phyloP scores from a whole-genome alignment of 1,140 invertebrate species.

The Eumaeus atala region DNA sequence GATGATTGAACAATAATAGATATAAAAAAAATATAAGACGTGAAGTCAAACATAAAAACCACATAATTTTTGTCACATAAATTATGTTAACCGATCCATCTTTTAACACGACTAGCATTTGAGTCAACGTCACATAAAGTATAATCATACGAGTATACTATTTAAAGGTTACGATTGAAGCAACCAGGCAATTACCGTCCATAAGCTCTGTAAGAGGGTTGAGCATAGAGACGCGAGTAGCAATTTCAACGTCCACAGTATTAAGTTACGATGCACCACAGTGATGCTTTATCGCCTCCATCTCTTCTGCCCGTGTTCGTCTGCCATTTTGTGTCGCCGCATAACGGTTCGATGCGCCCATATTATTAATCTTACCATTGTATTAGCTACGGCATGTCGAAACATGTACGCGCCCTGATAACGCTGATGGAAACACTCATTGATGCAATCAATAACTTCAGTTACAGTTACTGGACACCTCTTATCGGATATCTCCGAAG shows the following conservation, averaged over 20 bases:
- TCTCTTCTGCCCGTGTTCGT: conserved; percentile 66
- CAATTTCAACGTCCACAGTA: conserved; percentile 58
- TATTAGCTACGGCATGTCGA: conserved; percentile 53
- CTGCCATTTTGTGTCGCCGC: conserved; percentile 46
- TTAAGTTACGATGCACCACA: conserved; percentile 54
- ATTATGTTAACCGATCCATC: too few relatives aligned
- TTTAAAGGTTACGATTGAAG: conserved; percentile 45
- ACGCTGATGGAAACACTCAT: conserved; percentile 55
- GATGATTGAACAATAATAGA: too few relatives aligned
- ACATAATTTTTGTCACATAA: too few relatives aligned
- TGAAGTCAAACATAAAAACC: too few relatives aligned
- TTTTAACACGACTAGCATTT: too few relatives aligned
- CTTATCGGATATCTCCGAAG: conserved; percentile 38
- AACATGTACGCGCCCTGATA: conserved; percentile 58
- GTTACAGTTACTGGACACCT: conserved; percentile 49
- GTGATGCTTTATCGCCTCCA: conserved; percentile 65
- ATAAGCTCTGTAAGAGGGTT: conserved; percentile 36
- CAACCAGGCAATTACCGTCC: conserved; percentile 45
- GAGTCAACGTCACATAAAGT: conserved; percentile 14
- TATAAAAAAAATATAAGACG: too few relatives aligned
- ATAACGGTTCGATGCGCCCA: conserved; percentile 58
- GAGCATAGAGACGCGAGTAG: conserved; percentile 49
- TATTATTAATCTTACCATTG: conserved; percentile 70
- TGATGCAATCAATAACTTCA: conserved; percentile 58
- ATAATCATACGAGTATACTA: conserved; percentile 19